Evolutionary conservation across 1,140 invertebrate genomes (phyloP), one percentile per base, ranked within the genome.

Genomic region (Aphelenchoides besseyi): DNA sequence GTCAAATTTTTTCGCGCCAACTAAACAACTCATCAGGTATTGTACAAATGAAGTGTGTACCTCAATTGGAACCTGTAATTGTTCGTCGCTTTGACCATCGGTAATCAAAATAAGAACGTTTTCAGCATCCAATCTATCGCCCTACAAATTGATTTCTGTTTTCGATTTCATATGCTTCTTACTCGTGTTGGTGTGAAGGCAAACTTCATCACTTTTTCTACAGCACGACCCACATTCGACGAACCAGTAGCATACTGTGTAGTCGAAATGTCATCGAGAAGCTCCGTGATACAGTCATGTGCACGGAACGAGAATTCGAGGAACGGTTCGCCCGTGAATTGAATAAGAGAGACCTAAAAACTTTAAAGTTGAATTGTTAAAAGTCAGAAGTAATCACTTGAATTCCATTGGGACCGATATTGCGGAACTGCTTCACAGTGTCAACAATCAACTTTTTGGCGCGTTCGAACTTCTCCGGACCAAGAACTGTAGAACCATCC

Each of bases 161-260:
- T 55, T 41, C 2, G 23, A 8, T 36, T 32, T 71, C 37, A 59
- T 48, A n/a, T n/a, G n/a, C n/a, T n/a, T n/a, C 68, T 52, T 70
- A 81, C 79, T 48, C 79, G 48, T 29, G 75, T 67, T 18, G 66
- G 73, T 33, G 81, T 83, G 36, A 83, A 81, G 0, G 73, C 79
- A 52, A 72, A 83, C 23, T 76, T 74, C 54, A 79, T 74, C n/a
- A 81, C 77, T 41, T 83, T 82, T 9, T 81, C 78, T n/a, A 81
- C 36, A 3, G 79, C 80, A 29, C 72, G 72, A 9, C 72, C 75
- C 30, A 80, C 37, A 61, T 81, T 75, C 28, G 77, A 80, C 23
- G 68, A 71, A 53, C 81, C 79, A 70, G 79, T 81, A 74, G 81
- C 75, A 52, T 78, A 80, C 33, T 74, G 59, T 1, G 79, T 81